Evolutionary conservation across 2,888 invertebrate species (phyloP).

Genomic region (Bembecia ichneumoniformis): DNA sequence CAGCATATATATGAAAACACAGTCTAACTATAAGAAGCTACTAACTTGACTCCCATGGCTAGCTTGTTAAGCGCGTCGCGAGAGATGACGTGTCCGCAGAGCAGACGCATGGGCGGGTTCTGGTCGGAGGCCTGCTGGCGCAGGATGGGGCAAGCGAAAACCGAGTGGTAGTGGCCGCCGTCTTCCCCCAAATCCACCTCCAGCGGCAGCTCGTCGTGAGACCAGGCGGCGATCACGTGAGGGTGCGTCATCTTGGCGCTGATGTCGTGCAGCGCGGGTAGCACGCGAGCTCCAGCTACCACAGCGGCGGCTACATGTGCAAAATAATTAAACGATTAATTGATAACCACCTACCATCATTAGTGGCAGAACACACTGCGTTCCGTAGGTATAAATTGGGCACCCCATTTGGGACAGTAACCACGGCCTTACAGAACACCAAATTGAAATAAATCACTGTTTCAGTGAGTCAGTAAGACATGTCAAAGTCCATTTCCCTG

Average conservation of each 20-base stretch:
- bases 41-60: conserved; percentile 91
- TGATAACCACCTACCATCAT: no score
- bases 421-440: no score
- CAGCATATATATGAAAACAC: no score
- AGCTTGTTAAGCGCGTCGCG: conserved; percentile 96
- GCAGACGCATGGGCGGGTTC: conserved; percentile 97
- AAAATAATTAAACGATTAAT: no score
- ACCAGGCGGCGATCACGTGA: conserved; percentile 93
- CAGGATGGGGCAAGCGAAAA: conserved; percentile 98
- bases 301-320: conserved; percentile 95
- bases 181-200: conserved; percentile 95
- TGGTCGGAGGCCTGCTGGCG: conserved; percentile 95
- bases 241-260: conserved; percentile 66
- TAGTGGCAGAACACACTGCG: no score
- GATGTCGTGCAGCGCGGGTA: conserved; percentile 95
- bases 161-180: conserved; percentile 95
- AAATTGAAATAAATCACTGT: no score
- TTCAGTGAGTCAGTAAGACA: no score
- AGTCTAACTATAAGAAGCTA: no score
- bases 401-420: no score
- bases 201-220: conserved; percentile 95
- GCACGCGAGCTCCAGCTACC: conserved; percentile 92
- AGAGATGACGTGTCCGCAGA: conserved; percentile 98
- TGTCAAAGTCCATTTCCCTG: no score
- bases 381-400: no score